These are phyloP conservation scores for Parauchenoglanis punctatus DNA, from an alignment of 2,797 vertebrate species.

Conservation along the genomic window DNA sequence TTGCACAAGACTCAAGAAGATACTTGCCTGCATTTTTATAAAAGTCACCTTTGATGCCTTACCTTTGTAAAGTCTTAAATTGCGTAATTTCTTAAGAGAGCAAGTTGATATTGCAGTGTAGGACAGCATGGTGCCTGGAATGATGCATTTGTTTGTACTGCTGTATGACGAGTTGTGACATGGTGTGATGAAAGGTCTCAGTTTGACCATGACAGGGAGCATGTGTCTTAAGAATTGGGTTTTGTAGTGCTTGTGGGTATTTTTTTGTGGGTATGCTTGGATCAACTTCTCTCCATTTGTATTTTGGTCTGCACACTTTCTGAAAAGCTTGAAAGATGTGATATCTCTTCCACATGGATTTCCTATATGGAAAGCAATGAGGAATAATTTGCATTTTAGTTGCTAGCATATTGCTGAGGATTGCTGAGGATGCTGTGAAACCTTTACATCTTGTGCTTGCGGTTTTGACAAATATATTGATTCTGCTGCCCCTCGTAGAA, in stretches of 20 bases:
- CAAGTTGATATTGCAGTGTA: conserved; percentile 57
- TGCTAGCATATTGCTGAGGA: conserved; percentile 43
- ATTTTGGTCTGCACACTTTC: conserved; percentile 43
- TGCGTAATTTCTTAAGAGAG: not conserved
- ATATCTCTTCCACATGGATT: conserved; percentile 14
- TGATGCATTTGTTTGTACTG: conserved; percentile 29
- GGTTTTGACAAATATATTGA: conserved; percentile 48
- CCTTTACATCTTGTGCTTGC: conserved; percentile 23
- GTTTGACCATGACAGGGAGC: conserved; percentile 18
- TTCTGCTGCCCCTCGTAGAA: conserved; percentile 66
- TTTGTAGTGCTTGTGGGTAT: conserved; percentile 23
- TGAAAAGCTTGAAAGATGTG: conserved; percentile 31
- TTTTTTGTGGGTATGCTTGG: conserved; percentile 18
- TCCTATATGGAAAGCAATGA: conserved; percentile 2
- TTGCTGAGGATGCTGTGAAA: conserved; percentile 22
- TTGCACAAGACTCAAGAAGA: conserved; percentile 24
- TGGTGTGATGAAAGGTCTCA: conserved; percentile 36
- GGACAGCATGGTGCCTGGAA: conserved; percentile 49
- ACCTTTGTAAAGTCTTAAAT: conserved; percentile 22
- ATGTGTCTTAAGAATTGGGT: conserved; percentile 32
- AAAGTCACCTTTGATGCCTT: not conserved
- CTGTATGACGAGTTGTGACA: conserved; percentile 3
- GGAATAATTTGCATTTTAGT: conserved; percentile 11
- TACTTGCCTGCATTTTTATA: conserved; percentile 5
- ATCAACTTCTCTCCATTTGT: conserved; percentile 21